Evolutionary conservation across 2,888 invertebrate species (phyloP).

Genomic region (Zaprionus lineosus): DNA sequence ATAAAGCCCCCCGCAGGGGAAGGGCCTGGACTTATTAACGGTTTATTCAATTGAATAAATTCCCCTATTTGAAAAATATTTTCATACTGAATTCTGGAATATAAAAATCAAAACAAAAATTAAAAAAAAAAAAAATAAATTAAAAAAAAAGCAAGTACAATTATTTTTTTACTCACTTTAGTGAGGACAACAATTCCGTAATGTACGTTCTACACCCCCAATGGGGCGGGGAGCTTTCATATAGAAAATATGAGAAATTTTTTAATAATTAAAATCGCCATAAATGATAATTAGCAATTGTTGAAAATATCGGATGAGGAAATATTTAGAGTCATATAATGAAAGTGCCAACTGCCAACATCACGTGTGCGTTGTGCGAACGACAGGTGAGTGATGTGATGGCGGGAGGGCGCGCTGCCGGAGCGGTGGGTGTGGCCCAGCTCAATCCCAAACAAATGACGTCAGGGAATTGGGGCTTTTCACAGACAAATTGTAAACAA

Average conservation of each 20-base stretch:
- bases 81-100: not conserved
- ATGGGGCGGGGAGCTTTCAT: conserved; percentile 15
- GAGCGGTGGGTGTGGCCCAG: conserved; percentile 11
- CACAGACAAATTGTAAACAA: conserved; percentile 50
- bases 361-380: conserved; percentile 58
- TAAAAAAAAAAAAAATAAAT: conserved; percentile 14
- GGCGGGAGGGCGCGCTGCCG: conserved; percentile 1
- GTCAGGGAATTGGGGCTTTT: conserved; percentile 36
- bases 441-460: conserved; percentile 35
- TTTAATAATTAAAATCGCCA: conserved; percentile 14
- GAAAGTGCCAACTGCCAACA: conserved; percentile 21
- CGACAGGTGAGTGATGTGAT: conserved; percentile 28
- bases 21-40: no score
- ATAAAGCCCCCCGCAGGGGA: no score
- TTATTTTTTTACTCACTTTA: no score
- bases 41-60: no score
- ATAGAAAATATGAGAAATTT: conserved; percentile 18
- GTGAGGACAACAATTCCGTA: no score
- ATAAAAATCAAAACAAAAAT: conserved; percentile 3
- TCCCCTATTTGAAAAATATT: no score
- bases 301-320: conserved; percentile 10
- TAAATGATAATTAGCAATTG: conserved; percentile 34
- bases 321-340: conserved; percentile 8
- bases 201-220: conserved; percentile 12
- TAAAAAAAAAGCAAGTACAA: no score